Conservation (phyloP, 1,140 invertebrate species). For the Lordiphosa collinella region DNA sequence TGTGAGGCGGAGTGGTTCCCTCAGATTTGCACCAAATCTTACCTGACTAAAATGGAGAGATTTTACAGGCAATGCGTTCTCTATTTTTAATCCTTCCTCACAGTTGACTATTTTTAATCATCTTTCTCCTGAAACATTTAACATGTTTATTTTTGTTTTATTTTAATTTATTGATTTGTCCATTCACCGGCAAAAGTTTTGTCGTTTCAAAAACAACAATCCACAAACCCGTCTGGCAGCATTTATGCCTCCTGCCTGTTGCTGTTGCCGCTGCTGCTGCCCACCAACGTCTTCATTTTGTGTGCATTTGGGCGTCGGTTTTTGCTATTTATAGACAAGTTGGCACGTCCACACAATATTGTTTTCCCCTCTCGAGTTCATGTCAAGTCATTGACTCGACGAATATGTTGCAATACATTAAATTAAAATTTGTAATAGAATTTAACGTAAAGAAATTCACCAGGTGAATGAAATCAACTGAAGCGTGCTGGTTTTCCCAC, state of each 20-base stretch:
- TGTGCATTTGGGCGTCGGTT: not conserved
- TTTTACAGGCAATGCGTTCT: too few relatives aligned
- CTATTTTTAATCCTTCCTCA: not conserved
- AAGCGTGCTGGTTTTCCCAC: not conserved
- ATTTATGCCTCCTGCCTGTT: constrained; percentile 10
- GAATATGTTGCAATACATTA: constrained; percentile 17
- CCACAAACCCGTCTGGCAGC: constrained; percentile 23
- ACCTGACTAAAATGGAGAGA: too few relatives aligned
- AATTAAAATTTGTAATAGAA: too few relatives aligned
- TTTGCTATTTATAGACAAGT: constrained; percentile 53
- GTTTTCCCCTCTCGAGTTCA: constrained; percentile 58
- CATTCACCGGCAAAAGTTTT: constrained; percentile 43
- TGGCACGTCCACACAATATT: constrained; percentile 24
- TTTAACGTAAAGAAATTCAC: not conserved
- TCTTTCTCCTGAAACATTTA: constrained; percentile 6
- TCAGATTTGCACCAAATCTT: too few relatives aligned
- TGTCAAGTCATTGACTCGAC: constrained; percentile 65
- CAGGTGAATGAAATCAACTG: not conserved
- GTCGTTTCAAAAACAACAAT: constrained; percentile 23
- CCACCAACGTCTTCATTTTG: not conserved
- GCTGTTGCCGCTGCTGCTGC: not conserved
- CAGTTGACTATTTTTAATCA: not conserved
- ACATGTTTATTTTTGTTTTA: not conserved
- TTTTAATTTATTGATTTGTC: constrained; percentile 5
- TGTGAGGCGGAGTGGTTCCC: too few relatives aligned